Conservation (phyloP, 1,140 invertebrate species). For the Drosophila prosaltans region DNA sequence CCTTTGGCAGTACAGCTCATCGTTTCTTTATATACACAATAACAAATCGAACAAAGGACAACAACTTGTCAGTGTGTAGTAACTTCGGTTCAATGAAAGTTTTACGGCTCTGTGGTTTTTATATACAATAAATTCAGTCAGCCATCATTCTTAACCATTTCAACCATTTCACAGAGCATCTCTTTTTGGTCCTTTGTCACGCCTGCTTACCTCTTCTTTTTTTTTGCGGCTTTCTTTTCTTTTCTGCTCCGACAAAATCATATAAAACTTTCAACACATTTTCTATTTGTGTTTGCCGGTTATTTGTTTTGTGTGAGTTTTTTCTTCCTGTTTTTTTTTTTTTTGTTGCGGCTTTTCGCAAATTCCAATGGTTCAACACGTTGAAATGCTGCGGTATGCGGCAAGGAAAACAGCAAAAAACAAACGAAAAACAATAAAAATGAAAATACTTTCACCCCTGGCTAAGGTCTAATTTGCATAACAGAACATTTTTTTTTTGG, state of each 20-base stretch:
- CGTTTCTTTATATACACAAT: too few relatives aligned
- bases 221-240: background rate
- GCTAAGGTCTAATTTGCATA: conserved; percentile 7
- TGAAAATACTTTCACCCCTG: background rate
- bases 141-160: background rate
- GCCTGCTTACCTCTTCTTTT: conserved; percentile 32
- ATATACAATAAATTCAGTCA: conserved; percentile 32
- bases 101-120: conserved; percentile 8
- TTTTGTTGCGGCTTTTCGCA: conserved; percentile 45
- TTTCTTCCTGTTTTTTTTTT: conserved; percentile 46
- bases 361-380: conserved; percentile 64
- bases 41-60: background rate
- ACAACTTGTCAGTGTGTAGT: background rate
- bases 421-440: conserved; percentile 4
- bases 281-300: conserved; percentile 51
- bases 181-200: conserved; percentile 61
- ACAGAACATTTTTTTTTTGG: background rate
- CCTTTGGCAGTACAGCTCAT: background rate
- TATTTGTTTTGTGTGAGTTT: conserved; percentile 30
- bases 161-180: conserved; percentile 4
- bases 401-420: background rate
- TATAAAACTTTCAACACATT: conserved; percentile 69
- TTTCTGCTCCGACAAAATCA: conserved; percentile 40
- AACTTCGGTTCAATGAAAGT: background rate
- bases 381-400: conserved; percentile 4